Evolutionary conservation across 2,113 vertebrate species (phyloP).

Genomic region (Cephalophus harveyi): DNA sequence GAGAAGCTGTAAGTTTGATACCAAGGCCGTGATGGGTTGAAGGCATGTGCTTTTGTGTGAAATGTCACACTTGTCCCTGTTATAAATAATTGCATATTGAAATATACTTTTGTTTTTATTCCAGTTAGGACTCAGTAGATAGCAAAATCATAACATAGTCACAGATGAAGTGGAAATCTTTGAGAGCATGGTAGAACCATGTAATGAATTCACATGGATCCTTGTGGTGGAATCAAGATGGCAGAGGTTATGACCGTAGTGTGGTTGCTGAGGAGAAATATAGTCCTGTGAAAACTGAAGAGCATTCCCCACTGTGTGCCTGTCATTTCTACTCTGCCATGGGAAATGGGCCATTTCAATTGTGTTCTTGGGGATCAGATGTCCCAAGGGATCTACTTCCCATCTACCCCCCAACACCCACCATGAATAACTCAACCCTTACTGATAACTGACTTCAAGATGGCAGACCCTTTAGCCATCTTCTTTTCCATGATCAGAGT

Average conservation of each 20-base stretch:
- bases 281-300: neutral
- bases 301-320: neutral
- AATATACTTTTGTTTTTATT: neutral
- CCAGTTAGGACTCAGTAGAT: neutral
- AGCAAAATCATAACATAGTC: neutral
- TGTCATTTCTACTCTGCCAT: neutral
- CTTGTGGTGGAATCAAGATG: neutral
- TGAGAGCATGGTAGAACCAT: neutral
- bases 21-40: neutral
- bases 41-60: neutral
- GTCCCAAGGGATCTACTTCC: neutral
- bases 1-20: neutral
- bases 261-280: fast-evolving
- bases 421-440: neutral
- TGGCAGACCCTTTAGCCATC: neutral
- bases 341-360: neutral
- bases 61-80: neutral
- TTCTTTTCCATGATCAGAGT: neutral
- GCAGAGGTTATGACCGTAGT: neutral
- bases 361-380: neutral
- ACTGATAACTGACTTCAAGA: neutral
- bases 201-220: neutral
- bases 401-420: fast-evolving
- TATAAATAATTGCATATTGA: neutral
- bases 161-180: neutral